Percentiles rank a stretch among this genome's conserved stretches.
phyloP scores from a whole-genome alignment of 1,140 invertebrate species.

The Cotesia typhae region DNA sequence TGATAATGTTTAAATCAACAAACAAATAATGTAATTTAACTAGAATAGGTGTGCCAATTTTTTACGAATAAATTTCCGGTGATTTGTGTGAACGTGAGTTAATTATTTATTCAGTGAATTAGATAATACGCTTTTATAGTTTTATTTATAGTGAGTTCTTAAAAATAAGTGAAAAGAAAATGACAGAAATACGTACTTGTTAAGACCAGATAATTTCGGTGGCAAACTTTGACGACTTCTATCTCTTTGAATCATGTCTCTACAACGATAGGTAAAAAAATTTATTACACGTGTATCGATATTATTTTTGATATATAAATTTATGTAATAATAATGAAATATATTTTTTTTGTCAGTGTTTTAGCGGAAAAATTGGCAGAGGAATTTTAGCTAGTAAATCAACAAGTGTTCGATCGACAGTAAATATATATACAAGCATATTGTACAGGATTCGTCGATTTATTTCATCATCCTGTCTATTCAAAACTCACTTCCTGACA shows the following conservation, averaged over 20 bases:
- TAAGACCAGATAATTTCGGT: constrained; percentile 40
- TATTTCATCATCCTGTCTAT: constrained; percentile 30
- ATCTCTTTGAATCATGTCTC: constrained; percentile 44
- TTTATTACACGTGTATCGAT: too few species aligned
- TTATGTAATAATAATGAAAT: too few species aligned
- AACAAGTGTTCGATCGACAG: constrained; percentile 8
- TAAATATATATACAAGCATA: constrained; percentile 31
- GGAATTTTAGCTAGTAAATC: too few species aligned
- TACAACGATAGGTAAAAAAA: constrained; percentile 40
- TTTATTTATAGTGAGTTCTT: neutral
- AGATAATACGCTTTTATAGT: neutral
- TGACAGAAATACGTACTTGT: constrained; percentile 44
- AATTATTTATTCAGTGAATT: constrained; percentile 1
- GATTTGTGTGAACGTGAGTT: too few species aligned
- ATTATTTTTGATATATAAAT: too few species aligned
- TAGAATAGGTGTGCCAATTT: too few species aligned
- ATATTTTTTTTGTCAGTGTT: too few species aligned
- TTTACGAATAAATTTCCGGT: too few species aligned
- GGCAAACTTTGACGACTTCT: constrained; percentile 39
- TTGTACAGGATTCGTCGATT: constrained; percentile 18
- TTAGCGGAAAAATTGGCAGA: too few species aligned
- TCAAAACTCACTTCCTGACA: constrained; percentile 26
- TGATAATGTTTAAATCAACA: too few species aligned
- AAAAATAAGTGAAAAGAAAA: too few species aligned
- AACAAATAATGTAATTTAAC: too few species aligned